Base-by-base conservation (phyloP, 2,113 vertebrate species). In the Sitta europaea region DNA sequence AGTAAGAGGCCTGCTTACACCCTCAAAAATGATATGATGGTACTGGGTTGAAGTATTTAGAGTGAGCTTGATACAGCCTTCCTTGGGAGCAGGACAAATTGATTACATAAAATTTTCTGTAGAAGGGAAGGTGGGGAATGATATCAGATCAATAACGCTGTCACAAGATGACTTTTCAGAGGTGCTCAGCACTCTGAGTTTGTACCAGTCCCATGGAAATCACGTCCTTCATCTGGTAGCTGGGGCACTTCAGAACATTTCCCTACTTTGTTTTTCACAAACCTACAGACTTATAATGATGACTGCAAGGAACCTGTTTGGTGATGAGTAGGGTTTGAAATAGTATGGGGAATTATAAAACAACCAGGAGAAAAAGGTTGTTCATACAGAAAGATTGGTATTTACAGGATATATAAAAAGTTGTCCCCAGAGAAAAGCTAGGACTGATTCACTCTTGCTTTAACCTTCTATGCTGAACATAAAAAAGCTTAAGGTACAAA, bases 381-480 rank as follows among this genome's bases (percentile, higher is more conserved):
- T 17, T 73, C 22, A 20, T 28, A 31, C 6, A 67, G 53, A 62
- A 55, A 65, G 90, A 27, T 3, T 40, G 38, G 29, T 88, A 27
- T 86, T 92, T 92, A 58, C 15, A 61, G 43, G 63, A 91, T 31
- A 14, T 70, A 59, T 85, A 94, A 95, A 93, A 98, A 96, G 81
- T 89, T 97, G 81, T 97, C 97, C 94, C 96, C 88, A 88, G 97
- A 98, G 97, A 98, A 97, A 98, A 97, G 97, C 97, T 97, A 98
- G 96, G 98, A 98, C 96, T 97, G 97, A 97, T 98, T 98, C 98
- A 98, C 97, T 98, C 98, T 98, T 97, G 94, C 94, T 97, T 98
- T 99, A 98, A 99, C 99, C 99, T 99, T 99, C 98, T 99, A 95
- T 90, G 97, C 98, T 98, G 94, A 97, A 98, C 95, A 97, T 97